A percentile compares a stretch with the other conserved stretches of the same genome.
Evolutionary conservation across 2,797 vertebrate genomes (phyloP).

Genomic region (Anniella stebbinsi): DNA sequence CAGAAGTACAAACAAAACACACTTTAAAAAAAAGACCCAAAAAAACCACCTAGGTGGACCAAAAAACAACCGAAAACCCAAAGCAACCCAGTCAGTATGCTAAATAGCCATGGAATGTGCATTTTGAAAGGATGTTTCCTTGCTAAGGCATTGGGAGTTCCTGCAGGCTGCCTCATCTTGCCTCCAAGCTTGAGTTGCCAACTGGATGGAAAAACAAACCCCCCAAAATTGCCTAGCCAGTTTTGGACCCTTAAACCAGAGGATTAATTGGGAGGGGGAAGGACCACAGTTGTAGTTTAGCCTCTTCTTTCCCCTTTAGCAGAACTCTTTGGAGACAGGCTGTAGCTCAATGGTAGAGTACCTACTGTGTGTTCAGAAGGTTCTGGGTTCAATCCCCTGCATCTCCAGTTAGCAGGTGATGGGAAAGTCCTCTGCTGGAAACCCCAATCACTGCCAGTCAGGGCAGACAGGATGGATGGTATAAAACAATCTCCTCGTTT

Average conservation of each 20-base stretch:
- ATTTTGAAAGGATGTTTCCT: neutral
- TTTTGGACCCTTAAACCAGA: neutral
- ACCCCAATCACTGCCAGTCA: neutral
- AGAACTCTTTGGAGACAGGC: no score
- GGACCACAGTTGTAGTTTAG: neutral
- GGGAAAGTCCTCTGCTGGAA: no score
- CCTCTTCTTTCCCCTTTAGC: no score
- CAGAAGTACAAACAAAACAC: neutral
- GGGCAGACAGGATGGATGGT: no score
- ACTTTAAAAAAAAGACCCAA: neutral
- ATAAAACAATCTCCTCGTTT: no score
- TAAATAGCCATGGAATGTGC: neutral
- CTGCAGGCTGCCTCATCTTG: neutral
- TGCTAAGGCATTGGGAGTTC: neutral
- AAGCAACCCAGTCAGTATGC: neutral
- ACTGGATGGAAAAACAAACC: no score
- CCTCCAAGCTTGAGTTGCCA: neutral
- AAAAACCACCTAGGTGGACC: neutral
- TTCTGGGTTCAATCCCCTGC: neutral
- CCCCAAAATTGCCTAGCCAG: neutral
- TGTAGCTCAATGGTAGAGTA: neutral
- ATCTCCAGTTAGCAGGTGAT: no score
- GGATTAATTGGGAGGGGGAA: neutral
- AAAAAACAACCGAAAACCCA: neutral
- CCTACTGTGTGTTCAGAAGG: no score